Percentiles rank a stretch among this genome's conserved stretches.
phyloP scores from a whole-genome alignment of 1,140 invertebrate genomes.

The Microplitis demolitor region DNA sequence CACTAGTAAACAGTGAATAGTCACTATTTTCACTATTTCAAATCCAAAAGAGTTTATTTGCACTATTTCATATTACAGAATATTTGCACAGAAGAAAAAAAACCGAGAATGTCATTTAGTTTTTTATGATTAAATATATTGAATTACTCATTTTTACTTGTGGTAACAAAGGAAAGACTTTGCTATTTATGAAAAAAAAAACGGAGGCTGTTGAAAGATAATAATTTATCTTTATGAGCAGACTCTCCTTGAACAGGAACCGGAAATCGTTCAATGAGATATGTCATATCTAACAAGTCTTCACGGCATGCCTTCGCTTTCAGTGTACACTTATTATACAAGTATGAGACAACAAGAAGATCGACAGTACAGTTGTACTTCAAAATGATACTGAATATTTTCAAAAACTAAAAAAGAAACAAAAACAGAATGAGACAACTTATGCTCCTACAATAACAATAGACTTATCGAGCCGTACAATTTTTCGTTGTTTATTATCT shows the following conservation, averaged over 20 bases:
- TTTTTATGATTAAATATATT: not conserved
- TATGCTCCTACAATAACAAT: not conserved
- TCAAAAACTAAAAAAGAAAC: not conserved
- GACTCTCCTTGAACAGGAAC: constrained; percentile 55
- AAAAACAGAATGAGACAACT: not conserved
- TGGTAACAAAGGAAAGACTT: not conserved
- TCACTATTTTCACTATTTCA: too few species aligned
- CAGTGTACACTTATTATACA: not conserved
- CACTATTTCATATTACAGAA: too few species aligned
- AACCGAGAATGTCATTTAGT: not conserved
- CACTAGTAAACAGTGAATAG: too few species aligned
- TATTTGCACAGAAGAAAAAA: too few species aligned
- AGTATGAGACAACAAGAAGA: not conserved
- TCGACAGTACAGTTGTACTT: not conserved
- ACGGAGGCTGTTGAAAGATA: constrained; percentile 32
- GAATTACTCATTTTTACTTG: not conserved
- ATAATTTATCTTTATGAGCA: constrained; percentile 50
- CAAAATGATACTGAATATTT: not conserved
- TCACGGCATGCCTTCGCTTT: not conserved
- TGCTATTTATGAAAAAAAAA: constrained; percentile 7
- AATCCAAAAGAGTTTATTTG: too few species aligned
- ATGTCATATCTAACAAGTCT: constrained; percentile 48
- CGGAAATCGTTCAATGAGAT: constrained; percentile 51
- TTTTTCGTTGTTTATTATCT: not conserved
- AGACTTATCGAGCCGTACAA: not conserved